phyloP scores from a whole-genome alignment of 2,888 invertebrate genomes.

The Himalopsyche tibetana region DNA sequence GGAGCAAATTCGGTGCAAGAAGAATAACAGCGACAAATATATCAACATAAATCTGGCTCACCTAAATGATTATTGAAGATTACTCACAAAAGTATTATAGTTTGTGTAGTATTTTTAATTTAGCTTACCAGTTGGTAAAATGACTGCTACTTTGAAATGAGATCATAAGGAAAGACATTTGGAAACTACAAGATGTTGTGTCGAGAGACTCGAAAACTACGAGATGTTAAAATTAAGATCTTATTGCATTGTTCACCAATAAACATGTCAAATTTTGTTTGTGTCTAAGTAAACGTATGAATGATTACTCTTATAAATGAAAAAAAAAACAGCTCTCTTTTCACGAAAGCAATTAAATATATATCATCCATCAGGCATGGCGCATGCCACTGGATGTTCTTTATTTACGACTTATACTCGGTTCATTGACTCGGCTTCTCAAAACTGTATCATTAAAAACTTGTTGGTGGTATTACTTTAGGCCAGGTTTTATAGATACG shows the following conservation, averaged over 20 bases:
- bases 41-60: no score
- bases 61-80: no score
- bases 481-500: slow-evolving; percentile 34
- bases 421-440: slow-evolving; percentile 63
- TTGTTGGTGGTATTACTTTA: slow-evolving; percentile 56
- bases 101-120: no score
- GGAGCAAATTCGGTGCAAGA: no score
- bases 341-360: slow-evolving; percentile 64
- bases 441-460: slow-evolving; percentile 61
- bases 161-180: no score
- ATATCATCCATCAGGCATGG: slow-evolving; percentile 62
- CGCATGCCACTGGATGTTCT: slow-evolving; percentile 62
- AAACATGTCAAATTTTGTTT: slow-evolving; percentile 46
- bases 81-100: no score
- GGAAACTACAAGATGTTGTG: no score
- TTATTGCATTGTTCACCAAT: slow-evolving; percentile 47
- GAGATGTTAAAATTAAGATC: not conserved
- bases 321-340: slow-evolving; percentile 39
- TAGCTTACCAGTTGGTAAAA: no score
- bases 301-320: slow-evolving; percentile 45
- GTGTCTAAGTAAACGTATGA: slow-evolving; percentile 56
- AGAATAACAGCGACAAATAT: no score
- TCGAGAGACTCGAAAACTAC: no score
- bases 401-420: slow-evolving; percentile 59
- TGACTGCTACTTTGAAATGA: no score